A percentile compares a stretch with the other conserved stretches of the same genome.
Conservation (phyloP, 1,140 invertebrate genomes). For the Drosophila oshimai region DNA sequence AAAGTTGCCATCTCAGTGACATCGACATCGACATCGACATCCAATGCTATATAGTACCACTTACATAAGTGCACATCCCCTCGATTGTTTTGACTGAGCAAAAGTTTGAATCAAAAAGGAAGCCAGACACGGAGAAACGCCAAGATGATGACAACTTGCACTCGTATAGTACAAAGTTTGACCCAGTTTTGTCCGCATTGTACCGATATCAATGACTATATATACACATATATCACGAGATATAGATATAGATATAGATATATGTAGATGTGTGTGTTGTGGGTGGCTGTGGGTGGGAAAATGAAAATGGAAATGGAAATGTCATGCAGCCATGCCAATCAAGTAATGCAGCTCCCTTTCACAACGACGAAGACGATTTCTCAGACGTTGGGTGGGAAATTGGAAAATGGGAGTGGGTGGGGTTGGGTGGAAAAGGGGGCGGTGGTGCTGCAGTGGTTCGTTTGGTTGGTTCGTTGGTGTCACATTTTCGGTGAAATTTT, state of each 20-base stretch:
- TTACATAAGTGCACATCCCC: background rate
- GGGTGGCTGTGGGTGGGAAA: background rate
- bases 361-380: slow-evolving; percentile 17
- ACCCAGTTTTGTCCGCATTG: slow-evolving; percentile 30
- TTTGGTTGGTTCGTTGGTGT: slow-evolving; percentile 79
- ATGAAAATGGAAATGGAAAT: slow-evolving; percentile 31
- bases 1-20: slow-evolving; percentile 34
- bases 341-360: slow-evolving; percentile 55
- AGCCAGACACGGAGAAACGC: slow-evolving; percentile 14
- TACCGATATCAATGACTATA: slow-evolving; percentile 35
- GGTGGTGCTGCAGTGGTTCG: slow-evolving; percentile 56
- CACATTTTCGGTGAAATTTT: slow-evolving; percentile 81
- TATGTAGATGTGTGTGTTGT: background rate
- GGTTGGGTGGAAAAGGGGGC: background rate
- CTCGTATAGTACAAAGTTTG: slow-evolving; percentile 31
- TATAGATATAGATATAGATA: background rate
- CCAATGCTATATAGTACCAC: slow-evolving; percentile 1
- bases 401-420: slow-evolving; percentile 33
- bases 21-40: no score
- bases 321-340: slow-evolving; percentile 72
- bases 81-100: slow-evolving; percentile 40
- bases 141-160: slow-evolving; percentile 11
- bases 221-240: background rate
- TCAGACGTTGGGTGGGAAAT: background rate
- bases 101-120: slow-evolving; percentile 36